Evolutionary conservation across 35 echinoderm and acorn worm species (phyloP).

Genomic region (Hemicentrotus pulcherrimus): DNA sequence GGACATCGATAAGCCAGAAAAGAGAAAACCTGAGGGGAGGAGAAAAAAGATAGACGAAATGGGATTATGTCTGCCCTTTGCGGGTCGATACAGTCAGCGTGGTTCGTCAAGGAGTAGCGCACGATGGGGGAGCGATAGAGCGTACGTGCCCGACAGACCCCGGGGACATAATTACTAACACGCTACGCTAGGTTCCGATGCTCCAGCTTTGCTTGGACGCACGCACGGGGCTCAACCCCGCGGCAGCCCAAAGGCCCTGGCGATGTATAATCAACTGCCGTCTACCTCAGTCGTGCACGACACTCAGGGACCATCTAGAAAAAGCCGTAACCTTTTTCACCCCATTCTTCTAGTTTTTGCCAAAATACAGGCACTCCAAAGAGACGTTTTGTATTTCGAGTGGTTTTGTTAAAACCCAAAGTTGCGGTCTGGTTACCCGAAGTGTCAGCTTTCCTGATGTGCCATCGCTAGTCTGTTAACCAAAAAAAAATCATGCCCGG

Average conservation of each 20-base stretch:
- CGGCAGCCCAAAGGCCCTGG: conserved; percentile 39
- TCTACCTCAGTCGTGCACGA: conserved; percentile 36
- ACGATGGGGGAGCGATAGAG: conserved; percentile 18
- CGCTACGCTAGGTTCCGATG: conserved; percentile 62
- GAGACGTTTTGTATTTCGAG: too few species aligned
- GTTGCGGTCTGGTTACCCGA: too few species aligned
- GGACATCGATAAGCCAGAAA: not conserved
- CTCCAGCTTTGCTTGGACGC: conserved; percentile 54
- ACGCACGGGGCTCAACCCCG: conserved; percentile 34
- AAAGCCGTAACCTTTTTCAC: not conserved
- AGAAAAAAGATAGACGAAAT: not conserved
- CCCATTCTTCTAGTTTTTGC: not conserved
- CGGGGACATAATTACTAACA: conserved; percentile 77
- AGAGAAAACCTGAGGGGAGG: not conserved
- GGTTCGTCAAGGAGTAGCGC: conserved; percentile 19
- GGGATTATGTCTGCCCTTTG: conserved; percentile 27
- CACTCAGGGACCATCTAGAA: not conserved
- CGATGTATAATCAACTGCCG: conserved; percentile 46
- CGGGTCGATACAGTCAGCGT: conserved; percentile 28
- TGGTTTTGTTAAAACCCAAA: too few species aligned
- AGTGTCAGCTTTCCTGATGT: too few species aligned
- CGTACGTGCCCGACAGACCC: conserved; percentile 42
- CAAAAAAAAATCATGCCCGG: not conserved
- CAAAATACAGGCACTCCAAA: not conserved
- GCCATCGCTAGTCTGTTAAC: too few species aligned